These are phyloP conservation scores for Phrynocephalus vlangalii DNA, from an alignment of 2,797 vertebrate species.

Conservation along the genomic window DNA sequence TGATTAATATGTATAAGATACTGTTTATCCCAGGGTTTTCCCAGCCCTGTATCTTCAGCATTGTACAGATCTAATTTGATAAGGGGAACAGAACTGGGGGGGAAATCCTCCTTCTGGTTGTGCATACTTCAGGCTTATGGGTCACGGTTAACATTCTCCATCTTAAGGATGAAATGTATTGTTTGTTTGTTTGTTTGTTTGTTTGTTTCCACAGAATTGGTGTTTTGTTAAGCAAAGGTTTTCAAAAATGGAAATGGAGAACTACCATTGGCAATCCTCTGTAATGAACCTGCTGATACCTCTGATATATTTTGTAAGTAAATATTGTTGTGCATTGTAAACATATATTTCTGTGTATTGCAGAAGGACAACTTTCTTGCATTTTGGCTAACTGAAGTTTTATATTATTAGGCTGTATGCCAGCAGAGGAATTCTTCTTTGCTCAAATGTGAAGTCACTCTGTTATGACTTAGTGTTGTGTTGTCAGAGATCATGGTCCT, in stretches of 20 bases:
- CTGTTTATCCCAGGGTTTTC: background rate
- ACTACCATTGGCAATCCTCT: constrained; percentile 55
- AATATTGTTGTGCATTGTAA: constrained; percentile 7
- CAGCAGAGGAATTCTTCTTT: background rate
- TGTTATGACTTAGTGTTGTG: background rate
- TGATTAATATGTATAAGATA: background rate
- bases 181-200: background rate
- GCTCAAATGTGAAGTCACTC: background rate
- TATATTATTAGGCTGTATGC: background rate
- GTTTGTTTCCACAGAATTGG: constrained; percentile 29
- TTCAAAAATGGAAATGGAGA: constrained; percentile 70
- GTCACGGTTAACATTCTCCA: background rate
- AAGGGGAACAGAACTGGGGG: background rate
- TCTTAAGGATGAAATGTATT: background rate
- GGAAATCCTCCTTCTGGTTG: background rate
- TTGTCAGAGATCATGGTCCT: background rate
- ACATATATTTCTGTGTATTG: background rate
- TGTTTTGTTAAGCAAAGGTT: constrained; percentile 21
- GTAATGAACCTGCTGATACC: constrained; percentile 58
- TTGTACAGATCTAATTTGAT: background rate
- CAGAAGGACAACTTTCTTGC: background rate
- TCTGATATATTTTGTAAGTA: constrained; percentile 77
- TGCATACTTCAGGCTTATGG: background rate
- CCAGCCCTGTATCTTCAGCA: background rate
- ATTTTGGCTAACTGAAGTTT: background rate